Conservation (phyloP, 2,797 vertebrate genomes). For the Rhadinocentrus ornatus region DNA sequence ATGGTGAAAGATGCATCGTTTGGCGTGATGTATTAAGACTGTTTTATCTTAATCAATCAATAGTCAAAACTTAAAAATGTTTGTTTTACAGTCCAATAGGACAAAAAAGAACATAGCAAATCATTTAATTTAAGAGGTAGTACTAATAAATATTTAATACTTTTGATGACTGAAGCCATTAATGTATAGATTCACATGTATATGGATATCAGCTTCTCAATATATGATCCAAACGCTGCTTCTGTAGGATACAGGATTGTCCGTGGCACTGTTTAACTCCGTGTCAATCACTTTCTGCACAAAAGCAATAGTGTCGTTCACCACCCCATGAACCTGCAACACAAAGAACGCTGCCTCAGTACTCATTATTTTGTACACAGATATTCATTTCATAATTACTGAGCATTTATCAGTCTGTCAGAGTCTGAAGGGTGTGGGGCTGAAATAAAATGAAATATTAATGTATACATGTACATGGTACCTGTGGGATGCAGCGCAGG, state of each 20-base stretch:
- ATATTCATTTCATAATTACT: not conserved
- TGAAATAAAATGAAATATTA: not conserved
- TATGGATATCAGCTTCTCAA: not conserved
- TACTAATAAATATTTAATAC: not conserved
- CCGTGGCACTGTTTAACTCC: conserved; percentile 55
- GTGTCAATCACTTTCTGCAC: conserved; percentile 45
- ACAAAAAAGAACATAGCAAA: not conserved
- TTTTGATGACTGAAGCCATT: not conserved
- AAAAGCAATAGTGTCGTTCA: conserved; percentile 32
- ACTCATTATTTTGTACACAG: not conserved
- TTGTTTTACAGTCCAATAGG: not conserved
- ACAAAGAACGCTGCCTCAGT: not conserved
- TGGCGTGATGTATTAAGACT: not conserved
- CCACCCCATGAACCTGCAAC: conserved; percentile 36
- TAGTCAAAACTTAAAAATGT: no score
- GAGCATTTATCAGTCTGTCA: not conserved
- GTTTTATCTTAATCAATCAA: not conserved
- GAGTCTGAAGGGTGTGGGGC: not conserved
- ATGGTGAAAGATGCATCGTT: not conserved
- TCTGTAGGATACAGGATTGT: conserved; percentile 49
- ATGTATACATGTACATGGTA: conserved; percentile 9
- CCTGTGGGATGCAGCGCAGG: conserved; percentile 62
- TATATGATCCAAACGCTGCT: not conserved
- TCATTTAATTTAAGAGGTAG: not conserved
- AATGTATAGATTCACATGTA: no score